Conservation (phyloP, 2,888 invertebrate genomes). For the Cylloceria caligata region DNA sequence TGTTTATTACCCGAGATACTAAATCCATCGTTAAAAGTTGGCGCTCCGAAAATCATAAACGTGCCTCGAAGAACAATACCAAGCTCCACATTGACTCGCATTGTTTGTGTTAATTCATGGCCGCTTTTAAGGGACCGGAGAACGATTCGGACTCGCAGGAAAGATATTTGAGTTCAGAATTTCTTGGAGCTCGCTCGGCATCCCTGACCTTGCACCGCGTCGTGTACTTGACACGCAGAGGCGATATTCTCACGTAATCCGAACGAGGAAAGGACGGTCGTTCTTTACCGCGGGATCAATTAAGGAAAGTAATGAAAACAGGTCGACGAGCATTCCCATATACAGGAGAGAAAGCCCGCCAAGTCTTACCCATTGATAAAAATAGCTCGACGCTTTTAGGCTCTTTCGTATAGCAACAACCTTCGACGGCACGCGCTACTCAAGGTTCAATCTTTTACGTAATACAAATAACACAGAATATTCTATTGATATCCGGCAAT, state of each 20-base stretch:
- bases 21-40: no score
- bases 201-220: constrained; percentile 33
- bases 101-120: constrained; percentile 51
- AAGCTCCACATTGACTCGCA: constrained; percentile 3
- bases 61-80: constrained; percentile 10
- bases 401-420: background rate
- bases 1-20: no score
- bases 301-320: constrained; percentile 49
- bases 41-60: no score
- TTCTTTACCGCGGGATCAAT: constrained; percentile 27
- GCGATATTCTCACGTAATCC: constrained; percentile 37
- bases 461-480: background rate
- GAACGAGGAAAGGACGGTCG: constrained; percentile 12
- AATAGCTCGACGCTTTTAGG: constrained; percentile 2
- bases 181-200: constrained; percentile 16
- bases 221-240: background rate
- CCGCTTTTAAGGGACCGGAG: constrained; percentile 20
- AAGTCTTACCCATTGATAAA: constrained; percentile 10
- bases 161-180: background rate
- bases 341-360: constrained; percentile 25
- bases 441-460: background rate
- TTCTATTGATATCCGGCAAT: constrained; percentile 19
- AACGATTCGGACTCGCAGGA: background rate
- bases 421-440: background rate
- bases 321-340: background rate